phyloP scores from a whole-genome alignment of 2,797 vertebrate genomes.

The Dromococcyx pavoninus region DNA sequence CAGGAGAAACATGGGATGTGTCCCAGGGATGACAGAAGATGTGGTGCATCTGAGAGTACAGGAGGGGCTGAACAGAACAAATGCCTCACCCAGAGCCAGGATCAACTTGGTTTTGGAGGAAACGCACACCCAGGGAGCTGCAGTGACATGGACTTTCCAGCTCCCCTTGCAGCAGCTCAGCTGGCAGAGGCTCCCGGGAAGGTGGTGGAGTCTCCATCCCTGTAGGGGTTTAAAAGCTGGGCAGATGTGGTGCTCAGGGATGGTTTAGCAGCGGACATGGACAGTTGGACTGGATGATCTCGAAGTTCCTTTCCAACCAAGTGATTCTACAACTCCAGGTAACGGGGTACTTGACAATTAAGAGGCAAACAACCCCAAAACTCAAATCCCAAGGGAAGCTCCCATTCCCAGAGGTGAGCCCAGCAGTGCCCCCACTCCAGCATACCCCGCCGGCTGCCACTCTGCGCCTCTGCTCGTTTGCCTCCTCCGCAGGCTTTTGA shows the following conservation, averaged over 20 bases:
- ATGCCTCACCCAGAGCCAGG: fast-evolving
- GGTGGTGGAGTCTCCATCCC: too few species aligned
- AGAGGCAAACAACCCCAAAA: fast-evolving
- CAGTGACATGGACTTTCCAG: not conserved
- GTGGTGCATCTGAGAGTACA: too few species aligned
- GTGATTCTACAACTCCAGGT: not conserved
- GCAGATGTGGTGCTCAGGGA: too few species aligned
- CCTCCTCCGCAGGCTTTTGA: not conserved
- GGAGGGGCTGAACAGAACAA: not conserved
- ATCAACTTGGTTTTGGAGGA: not conserved
- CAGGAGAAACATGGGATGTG: not conserved
- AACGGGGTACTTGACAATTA: not conserved
- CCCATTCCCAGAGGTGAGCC: not conserved
- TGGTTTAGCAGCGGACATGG: too few species aligned
- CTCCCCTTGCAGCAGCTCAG: not conserved
- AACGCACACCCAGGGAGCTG: not conserved
- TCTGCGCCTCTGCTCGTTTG: fast-evolving
- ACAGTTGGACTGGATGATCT: too few species aligned
- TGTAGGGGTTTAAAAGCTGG: too few species aligned
- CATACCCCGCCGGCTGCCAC: not conserved
- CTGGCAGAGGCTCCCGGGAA: too few species aligned
- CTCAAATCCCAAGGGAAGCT: not conserved
- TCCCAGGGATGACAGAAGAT: not conserved
- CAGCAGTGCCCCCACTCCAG: not conserved
- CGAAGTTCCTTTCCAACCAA: too few species aligned